phyloP scores from a whole-genome alignment of 2,888 invertebrate genomes.

The Ormia ochracea region DNA sequence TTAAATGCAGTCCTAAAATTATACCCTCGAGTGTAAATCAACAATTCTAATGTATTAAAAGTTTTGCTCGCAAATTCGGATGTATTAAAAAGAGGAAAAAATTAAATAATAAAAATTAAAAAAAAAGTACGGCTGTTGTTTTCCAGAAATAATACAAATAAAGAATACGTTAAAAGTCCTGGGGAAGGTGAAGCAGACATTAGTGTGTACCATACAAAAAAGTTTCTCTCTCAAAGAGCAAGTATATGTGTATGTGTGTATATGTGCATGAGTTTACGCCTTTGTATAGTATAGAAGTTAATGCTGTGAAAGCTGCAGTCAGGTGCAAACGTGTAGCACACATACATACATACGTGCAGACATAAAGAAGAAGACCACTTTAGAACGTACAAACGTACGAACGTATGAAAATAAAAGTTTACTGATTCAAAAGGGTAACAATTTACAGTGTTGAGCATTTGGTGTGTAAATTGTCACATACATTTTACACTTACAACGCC shows the following conservation, averaged over 20 bases:
- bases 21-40: background rate
- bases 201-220: background rate
- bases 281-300: background rate
- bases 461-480: slow-evolving; percentile 59
- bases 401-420: background rate
- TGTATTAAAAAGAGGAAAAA: slow-evolving; percentile 10
- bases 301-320: background rate
- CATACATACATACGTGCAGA: background rate
- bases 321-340: background rate
- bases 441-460: slow-evolving; percentile 39
- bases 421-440: slow-evolving; percentile 34
- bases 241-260: background rate
- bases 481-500: slow-evolving; percentile 24
- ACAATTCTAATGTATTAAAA: slow-evolving; percentile 50
- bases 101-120: background rate
- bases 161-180: background rate
- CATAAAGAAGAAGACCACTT: background rate
- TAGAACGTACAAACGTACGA: background rate
- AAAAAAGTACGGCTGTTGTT: slow-evolving; percentile 36
- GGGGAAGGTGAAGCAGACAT: background rate
- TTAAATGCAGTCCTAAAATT: background rate
- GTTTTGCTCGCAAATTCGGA: slow-evolving; percentile 45
- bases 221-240: background rate
- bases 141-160: slow-evolving; percentile 12
- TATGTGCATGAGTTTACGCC: background rate